Base-by-base conservation (phyloP, 1,140 invertebrate species). In the Plectrocnemia conspersa region DNA sequence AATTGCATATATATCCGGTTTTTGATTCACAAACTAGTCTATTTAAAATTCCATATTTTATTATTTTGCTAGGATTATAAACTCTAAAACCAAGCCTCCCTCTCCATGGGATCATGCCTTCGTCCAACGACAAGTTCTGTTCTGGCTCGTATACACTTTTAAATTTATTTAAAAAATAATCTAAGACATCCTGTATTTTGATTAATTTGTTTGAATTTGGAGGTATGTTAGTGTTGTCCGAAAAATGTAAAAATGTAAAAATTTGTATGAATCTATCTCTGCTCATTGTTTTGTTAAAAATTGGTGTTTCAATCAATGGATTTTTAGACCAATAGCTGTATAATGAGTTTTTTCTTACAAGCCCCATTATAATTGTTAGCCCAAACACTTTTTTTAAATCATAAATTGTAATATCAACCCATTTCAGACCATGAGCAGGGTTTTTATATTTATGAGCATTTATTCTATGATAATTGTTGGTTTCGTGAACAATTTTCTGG, bases 1-100 rank as follows among this genome's bases (percentile, higher is more conserved):
- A 54, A 52, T 61, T 63, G 33, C 47, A 59, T 33, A 62, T 59
- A 25, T 59, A 63, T 18, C 61, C 54, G 15, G 54, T 61, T 33
- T 42, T 50, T 35, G 55, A 40, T 61, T 63, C 59, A 52, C 49
- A 63, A 18, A 63, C 52, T 42, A 61, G 58, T 55, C 61, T 44
- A 23, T 58, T 48, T 16, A 63, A 29, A 33, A 63, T 54, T 25
- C 59, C 55, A 48, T 61, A 61, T 52, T 61, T 63, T 10, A 40
- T 52, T 54, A 61, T 50, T 61, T 63, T 61, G 25, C 24, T 23
- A 13, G 59, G 38, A 58, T 58, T 61, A n/a, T 56, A 50, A 15
- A 52, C 46, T 52, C 22, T 13, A 23, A 13, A 45, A 16, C 11
- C n/a, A 10, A 18, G 16, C 7, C 42, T 9, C 7, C 42, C 42